These are phyloP conservation scores for Noctua janthe DNA, from an alignment of 2,888 invertebrate species.

Conservation along the genomic window DNA sequence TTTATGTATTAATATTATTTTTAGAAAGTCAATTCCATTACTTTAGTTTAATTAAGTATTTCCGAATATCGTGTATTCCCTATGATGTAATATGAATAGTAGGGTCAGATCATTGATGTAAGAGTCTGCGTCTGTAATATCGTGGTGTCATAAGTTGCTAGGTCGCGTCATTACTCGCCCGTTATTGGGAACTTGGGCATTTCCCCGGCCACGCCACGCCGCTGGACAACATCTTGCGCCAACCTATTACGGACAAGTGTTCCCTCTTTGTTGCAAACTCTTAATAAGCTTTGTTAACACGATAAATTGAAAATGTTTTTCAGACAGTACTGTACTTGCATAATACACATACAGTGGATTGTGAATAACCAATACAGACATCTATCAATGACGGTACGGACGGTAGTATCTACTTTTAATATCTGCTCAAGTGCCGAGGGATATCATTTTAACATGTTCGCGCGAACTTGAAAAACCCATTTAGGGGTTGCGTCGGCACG, in stretches of 20 bases:
- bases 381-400: constrained; percentile 61
- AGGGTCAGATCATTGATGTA: constrained; percentile 55
- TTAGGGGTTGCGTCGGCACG: constrained; percentile 77
- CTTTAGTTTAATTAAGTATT: neutral
- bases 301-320: constrained; percentile 45
- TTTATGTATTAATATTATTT: neutral
- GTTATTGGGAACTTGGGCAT: constrained; percentile 88
- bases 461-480: constrained; percentile 85
- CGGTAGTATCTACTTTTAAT: constrained; percentile 32
- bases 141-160: constrained; percentile 79
- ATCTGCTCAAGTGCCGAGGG: constrained; percentile 39
- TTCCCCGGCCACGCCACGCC: constrained; percentile 79
- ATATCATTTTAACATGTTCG: constrained; percentile 64
- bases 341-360: neutral
- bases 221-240: constrained; percentile 88
- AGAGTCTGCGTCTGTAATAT: constrained; percentile 71
- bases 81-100: constrained; percentile 2
- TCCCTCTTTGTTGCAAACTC: constrained; percentile 78
- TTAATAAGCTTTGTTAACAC: constrained; percentile 75
- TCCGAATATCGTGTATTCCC: neutral
- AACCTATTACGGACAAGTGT: constrained; percentile 88
- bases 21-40: neutral
- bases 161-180: constrained; percentile 84
- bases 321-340: neutral
- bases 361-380: constrained; percentile 31